These are phyloP conservation scores for Athene cunicularia DNA, from an alignment of 2,113 vertebrate species.

Conservation along the genomic window DNA sequence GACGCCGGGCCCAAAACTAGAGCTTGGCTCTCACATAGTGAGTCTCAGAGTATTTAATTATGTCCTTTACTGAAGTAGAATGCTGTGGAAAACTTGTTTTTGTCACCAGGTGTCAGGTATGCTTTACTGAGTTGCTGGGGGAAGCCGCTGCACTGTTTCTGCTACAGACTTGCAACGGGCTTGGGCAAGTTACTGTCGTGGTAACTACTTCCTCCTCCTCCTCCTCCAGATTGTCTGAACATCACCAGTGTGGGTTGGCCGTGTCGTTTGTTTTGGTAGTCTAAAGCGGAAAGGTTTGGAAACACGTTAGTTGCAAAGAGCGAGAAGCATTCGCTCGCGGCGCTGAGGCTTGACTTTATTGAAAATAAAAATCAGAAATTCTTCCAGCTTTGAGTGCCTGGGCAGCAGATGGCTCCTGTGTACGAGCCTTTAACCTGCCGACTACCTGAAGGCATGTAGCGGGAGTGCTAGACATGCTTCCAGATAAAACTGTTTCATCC, in stretches of 20 bases:
- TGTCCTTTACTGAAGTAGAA: background rate
- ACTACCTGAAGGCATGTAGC: accelerated
- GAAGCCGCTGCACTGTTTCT: background rate
- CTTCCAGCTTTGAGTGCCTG: background rate
- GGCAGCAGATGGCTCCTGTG: accelerated
- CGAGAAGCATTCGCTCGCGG: background rate
- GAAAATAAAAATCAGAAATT: background rate
- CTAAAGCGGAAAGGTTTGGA: background rate
- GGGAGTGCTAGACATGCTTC: background rate
- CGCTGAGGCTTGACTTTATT: background rate
- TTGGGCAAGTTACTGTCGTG: background rate
- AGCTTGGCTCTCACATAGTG: background rate
- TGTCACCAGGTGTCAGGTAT: background rate
- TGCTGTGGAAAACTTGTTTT: background rate
- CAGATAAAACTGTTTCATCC: background rate
- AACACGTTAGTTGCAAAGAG: background rate
- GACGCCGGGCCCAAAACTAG: background rate
- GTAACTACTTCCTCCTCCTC: background rate
- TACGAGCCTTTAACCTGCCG: too few species aligned
- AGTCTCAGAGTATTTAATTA: background rate
- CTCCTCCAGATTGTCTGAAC: background rate
- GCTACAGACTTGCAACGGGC: background rate
- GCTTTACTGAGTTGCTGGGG: background rate
- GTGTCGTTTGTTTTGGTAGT: background rate
- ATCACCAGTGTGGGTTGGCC: background rate